A percentile compares a stretch with the other conserved stretches of the same genome.
Evolutionary conservation across 2,797 vertebrate genomes (phyloP).

Genomic region (Syngnathus acus): DNA sequence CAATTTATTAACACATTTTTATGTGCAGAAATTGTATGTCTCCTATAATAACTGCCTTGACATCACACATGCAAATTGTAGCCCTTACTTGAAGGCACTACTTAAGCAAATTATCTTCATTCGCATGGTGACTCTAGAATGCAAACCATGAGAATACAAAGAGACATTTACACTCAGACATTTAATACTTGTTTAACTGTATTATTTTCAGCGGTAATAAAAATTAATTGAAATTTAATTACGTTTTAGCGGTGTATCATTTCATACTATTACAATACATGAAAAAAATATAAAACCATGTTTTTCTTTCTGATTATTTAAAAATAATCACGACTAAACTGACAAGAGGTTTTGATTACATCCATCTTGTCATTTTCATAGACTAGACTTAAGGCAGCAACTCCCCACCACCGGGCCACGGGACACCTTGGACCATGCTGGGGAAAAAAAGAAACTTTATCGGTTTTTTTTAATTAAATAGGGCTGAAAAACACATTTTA

Average conservation of each 20-base stretch:
- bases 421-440: too few species aligned
- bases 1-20: too few species aligned
- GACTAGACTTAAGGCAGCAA: neutral
- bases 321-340: neutral
- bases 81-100: too few species aligned
- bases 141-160: neutral
- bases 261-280: neutral
- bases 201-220: neutral
- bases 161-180: neutral
- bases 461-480: too few species aligned
- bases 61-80: too few species aligned
- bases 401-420: too few species aligned
- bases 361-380: neutral
- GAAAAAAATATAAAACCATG: neutral
- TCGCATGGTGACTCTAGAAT: too few species aligned
- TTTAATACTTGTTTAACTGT: neutral
- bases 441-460: too few species aligned
- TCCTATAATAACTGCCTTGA: too few species aligned
- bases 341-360: neutral
- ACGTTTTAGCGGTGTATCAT: neutral
- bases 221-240: neutral
- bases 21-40: too few species aligned
- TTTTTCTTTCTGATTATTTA: neutral
- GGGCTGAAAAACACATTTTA: too few species aligned
- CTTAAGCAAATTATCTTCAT: too few species aligned